These are phyloP conservation scores for Epinotia bilunana DNA, from an alignment of 2,888 invertebrate genomes.

Conservation along the genomic window DNA sequence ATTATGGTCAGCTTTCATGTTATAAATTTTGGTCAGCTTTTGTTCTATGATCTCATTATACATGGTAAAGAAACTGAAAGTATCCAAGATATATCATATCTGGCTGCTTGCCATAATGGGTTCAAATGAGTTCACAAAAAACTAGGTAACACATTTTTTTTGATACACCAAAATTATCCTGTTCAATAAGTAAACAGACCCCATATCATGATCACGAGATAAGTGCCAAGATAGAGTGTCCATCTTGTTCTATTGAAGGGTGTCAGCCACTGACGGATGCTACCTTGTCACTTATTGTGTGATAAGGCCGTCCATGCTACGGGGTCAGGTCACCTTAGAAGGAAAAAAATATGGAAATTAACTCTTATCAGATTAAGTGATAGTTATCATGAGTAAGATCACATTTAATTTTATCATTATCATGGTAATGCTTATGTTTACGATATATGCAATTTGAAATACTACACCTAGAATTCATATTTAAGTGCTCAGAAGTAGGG, in stretches of 20 bases:
- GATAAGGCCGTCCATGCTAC: too few relatives aligned
- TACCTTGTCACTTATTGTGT: too few relatives aligned
- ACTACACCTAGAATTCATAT: background rate
- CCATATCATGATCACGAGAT: too few relatives aligned
- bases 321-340: too few relatives aligned
- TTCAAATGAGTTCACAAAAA: conserved; percentile 39
- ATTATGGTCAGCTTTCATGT: too few relatives aligned
- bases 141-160: conserved; percentile 29
- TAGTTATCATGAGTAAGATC: conserved; percentile 5
- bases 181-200: background rate
- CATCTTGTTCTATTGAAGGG: too few relatives aligned
- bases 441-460: background rate
- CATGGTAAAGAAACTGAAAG: conserved; percentile 16
- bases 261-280: too few relatives aligned
- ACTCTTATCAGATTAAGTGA: background rate
- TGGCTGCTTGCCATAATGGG: conserved; percentile 40
- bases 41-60: conserved; percentile 4
- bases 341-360: background rate
- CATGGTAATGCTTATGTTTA: conserved; percentile 7
- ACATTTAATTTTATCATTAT: background rate
- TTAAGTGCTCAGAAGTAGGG: background rate
- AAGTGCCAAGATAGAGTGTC: too few relatives aligned
- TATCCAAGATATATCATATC: conserved; percentile 3
- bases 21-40: background rate
- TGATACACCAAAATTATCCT: conserved; percentile 3